Percentiles rank a stretch among this genome's conserved stretches.
Evolutionary conservation across 2,888 invertebrate genomes (phyloP).

Genomic region (Agrenia bidenticulata): DNA sequence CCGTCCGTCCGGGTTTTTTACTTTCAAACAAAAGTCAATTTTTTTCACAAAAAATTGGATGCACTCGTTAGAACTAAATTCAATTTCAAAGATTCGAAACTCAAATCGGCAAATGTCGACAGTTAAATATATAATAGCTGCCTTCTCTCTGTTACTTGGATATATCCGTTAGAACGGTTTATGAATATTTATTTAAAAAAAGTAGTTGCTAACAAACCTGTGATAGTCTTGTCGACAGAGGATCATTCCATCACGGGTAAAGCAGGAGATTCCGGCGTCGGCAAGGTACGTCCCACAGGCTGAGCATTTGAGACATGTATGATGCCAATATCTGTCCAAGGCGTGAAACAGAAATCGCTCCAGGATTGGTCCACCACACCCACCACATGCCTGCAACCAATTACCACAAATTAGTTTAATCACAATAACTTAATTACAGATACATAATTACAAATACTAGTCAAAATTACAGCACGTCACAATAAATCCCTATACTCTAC

Average conservation of each 20-base stretch:
- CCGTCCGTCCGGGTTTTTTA: too few relatives aligned
- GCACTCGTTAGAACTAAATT: too few relatives aligned
- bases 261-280: conserved; percentile 88
- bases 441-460: too few relatives aligned
- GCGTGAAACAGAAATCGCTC: conserved; percentile 90
- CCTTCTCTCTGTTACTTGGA: too few relatives aligned
- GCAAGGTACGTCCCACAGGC: conserved; percentile 81
- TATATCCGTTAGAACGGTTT: too few relatives aligned
- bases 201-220: conserved; percentile 65
- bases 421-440: neutral
- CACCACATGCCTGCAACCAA: conserved; percentile 65
- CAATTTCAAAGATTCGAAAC: too few relatives aligned
- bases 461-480: too few relatives aligned
- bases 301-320: conserved; percentile 89
- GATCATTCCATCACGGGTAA: conserved; percentile 89
- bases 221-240: conserved; percentile 93
- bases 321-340: conserved; percentile 94
- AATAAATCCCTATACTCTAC: too few relatives aligned
- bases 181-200: conserved; percentile 53
- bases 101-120: too few relatives aligned
- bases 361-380: conserved; percentile 84
- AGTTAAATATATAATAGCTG: too few relatives aligned
- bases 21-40: too few relatives aligned
- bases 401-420: neutral
- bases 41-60: too few relatives aligned